These are phyloP conservation scores for Toxotes lorentzi DNA, from an alignment of 2,797 vertebrate genomes.

Conservation along the genomic window DNA sequence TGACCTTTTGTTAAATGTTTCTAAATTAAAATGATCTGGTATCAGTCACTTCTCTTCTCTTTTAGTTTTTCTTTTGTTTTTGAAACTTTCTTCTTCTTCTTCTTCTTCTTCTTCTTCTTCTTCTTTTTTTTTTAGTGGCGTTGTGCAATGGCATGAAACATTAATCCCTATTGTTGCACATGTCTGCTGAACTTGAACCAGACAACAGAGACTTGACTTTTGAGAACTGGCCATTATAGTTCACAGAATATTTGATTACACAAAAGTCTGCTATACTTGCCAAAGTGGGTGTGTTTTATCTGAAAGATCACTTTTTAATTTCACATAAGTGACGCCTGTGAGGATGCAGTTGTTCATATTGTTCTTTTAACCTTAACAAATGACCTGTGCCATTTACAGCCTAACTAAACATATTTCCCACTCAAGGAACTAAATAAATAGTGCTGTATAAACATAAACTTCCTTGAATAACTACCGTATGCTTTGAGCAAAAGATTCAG, in stretches of 20 bases:
- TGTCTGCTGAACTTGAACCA: not conserved
- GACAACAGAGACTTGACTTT: slow-evolving; percentile 10
- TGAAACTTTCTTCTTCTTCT: too few species aligned
- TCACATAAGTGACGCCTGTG: not conserved
- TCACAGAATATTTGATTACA: slow-evolving; percentile 2
- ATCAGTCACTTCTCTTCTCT: too few species aligned
- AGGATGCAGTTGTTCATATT: not conserved
- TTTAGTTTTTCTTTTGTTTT: too few species aligned
- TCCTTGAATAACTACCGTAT: slow-evolving; percentile 4
- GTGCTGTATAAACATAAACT: not conserved
- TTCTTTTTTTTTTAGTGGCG: not conserved
- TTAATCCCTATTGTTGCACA: slow-evolving; percentile 2
- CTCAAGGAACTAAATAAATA: slow-evolving; percentile 19
- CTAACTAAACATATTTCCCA: not conserved
- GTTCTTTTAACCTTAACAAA: not conserved
- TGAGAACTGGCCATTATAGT: not conserved
- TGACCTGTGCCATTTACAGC: not conserved
- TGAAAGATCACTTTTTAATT: not conserved
- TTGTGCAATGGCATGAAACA: not conserved
- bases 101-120: too few species aligned
- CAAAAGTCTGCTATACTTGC: not conserved
- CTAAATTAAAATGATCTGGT: slow-evolving; percentile 11
- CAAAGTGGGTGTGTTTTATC: not conserved
- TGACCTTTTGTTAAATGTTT: slow-evolving; percentile 27
- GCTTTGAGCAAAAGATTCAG: not conserved